Conservation (phyloP, 2,888 invertebrate species). For the Agrotis clavis region DNA sequence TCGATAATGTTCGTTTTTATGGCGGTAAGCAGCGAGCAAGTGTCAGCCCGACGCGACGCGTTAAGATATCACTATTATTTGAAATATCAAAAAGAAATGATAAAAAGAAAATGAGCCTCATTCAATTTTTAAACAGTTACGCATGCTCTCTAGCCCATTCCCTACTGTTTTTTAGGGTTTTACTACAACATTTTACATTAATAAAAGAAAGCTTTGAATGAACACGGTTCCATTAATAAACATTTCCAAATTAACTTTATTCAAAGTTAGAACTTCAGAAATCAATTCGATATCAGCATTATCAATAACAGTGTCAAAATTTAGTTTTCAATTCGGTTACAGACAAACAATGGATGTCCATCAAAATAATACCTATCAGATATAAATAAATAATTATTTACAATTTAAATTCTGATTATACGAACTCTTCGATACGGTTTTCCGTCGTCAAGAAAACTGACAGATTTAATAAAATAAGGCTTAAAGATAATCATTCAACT, state of each 20-base stretch:
- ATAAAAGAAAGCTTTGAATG: neutral
- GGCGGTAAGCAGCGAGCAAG: too few species aligned
- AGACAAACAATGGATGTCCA: neutral
- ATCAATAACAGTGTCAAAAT: neutral
- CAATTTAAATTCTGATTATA: neutral
- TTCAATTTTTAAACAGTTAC: neutral
- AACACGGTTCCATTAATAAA: neutral
- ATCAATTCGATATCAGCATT: neutral
- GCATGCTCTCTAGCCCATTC: too few species aligned
- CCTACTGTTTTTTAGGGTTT: too few species aligned
- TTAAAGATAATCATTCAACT: neutral
- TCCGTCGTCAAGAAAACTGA: slow-evolving; percentile 2
- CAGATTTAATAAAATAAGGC: slow-evolving; percentile 17
- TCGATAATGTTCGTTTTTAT: too few species aligned
- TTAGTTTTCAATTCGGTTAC: neutral
- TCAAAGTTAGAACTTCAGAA: neutral
- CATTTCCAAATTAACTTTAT: neutral
- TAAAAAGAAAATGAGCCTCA: neutral
- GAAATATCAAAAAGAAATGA: neutral
- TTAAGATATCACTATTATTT: neutral
- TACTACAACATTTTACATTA: too few species aligned
- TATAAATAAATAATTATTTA: slow-evolving; percentile 1
- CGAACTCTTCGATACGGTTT: slow-evolving; percentile 14
- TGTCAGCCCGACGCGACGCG: too few species aligned
- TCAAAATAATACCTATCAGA: neutral